Conservation (phyloP, 2,888 invertebrate species). For the Caenorhabditis afra region DNA sequence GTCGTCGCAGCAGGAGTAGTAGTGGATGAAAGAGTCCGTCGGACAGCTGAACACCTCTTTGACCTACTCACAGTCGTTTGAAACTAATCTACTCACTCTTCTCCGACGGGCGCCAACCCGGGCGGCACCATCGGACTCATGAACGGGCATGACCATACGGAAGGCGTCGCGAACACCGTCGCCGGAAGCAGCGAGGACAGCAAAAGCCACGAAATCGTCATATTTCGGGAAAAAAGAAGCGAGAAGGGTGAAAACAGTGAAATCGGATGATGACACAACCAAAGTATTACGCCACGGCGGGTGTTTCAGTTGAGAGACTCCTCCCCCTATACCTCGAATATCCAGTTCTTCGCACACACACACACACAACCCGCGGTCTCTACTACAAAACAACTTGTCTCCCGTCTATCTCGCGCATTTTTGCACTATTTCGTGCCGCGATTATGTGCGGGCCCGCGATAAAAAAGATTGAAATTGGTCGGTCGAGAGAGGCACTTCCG, state of each 20-base stretch:
- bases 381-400: background rate
- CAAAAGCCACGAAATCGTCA: background rate
- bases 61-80: no score
- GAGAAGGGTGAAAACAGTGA: slow-evolving; percentile 15
- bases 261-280: slow-evolving; percentile 28
- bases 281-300: slow-evolving; percentile 27
- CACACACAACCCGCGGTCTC: background rate
- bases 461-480: slow-evolving; percentile 16
- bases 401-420: slow-evolving; percentile 14
- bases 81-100: slow-evolving; percentile 68
- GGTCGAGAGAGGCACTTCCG: background rate
- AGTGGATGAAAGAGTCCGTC: slow-evolving; percentile 77
- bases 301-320: slow-evolving; percentile 25
- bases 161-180: slow-evolving; percentile 57
- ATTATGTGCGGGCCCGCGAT: background rate
- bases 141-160: slow-evolving; percentile 70
- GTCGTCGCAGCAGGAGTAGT: slow-evolving; percentile 78
- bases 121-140: slow-evolving; percentile 61
- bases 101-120: slow-evolving; percentile 58
- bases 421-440: slow-evolving; percentile 14
- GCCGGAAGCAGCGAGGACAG: background rate
- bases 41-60: slow-evolving; percentile 71
- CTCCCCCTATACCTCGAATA: background rate
- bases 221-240: background rate
- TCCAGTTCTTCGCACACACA: slow-evolving; percentile 12